Evolutionary conservation across 2,797 vertebrate species (phyloP).

Genomic region (Epinephelus coioides): DNA sequence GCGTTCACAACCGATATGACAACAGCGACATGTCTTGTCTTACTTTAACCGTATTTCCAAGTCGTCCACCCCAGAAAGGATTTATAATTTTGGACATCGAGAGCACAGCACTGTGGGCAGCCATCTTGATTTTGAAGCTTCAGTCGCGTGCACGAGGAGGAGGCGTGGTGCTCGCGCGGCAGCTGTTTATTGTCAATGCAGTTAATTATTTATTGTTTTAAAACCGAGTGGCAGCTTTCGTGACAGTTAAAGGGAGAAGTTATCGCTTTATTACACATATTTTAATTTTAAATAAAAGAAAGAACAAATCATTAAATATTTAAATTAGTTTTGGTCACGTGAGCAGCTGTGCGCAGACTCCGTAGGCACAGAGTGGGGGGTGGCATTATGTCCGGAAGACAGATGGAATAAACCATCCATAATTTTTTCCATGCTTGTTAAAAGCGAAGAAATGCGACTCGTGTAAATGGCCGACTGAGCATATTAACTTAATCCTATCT

Average conservation of each 20-base stretch:
- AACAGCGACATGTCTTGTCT: constrained; percentile 19
- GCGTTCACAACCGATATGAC: not conserved
- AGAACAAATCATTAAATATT: no score
- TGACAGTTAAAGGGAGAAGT: rapidly evolving
- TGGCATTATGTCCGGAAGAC: constrained; percentile 66
- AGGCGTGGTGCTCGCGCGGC: constrained; percentile 6
- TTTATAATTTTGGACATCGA: constrained; percentile 78
- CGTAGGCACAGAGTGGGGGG: not conserved
- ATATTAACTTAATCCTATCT: not conserved
- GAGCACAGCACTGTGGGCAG: constrained; percentile 68
- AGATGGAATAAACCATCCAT: not conserved
- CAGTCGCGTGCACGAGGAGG: not conserved
- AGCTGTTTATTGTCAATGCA: rapidly evolving
- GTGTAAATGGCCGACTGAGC: not conserved
- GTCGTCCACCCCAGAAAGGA: constrained; percentile 72
- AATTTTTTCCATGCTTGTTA: not conserved
- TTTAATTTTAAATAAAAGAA: not conserved
- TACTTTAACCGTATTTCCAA: constrained; percentile 81
- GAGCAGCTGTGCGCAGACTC: constrained; percentile 61
- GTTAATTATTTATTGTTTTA: not conserved
- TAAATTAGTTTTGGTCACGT: constrained; percentile 35
- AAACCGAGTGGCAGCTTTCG: no score
- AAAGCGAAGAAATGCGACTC: not conserved
- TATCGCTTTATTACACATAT: no score
- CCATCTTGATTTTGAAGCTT: constrained; percentile 78